Base-by-base conservation (phyloP, 1,140 invertebrate genomes). In the Cydia splendana region DNA sequence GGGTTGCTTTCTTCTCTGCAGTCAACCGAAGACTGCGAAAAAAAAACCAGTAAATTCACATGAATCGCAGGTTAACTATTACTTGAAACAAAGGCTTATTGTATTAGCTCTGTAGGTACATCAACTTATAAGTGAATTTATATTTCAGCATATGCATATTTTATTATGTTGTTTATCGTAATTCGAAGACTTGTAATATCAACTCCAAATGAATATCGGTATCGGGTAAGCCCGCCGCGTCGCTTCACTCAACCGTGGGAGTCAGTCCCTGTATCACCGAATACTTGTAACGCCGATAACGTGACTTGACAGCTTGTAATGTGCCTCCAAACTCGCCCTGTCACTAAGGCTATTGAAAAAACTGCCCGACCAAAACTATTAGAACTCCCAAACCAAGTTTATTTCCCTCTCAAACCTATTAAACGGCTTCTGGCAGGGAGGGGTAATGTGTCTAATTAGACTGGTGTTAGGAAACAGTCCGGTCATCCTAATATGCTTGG, bases 271-370 rank as follows among this genome's bases (percentile, higher is more conserved):
- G 79, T 84, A 87, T 82, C 80, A 87, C 80, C 38, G n/a, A 71
- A 83, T 86, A 88, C 86, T 88, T 84, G 84, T 89, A 79, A 69
- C 65, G 53, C 45, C 87, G 90, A 91, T 91, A 91, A 89, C 84
- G 78, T 76, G 78, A 84, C 82, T 82, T 86, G 87, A 87, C 88
- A 86, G 81, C 79, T 86, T 84, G 85, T 87, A 82, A 88, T 89
- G 84, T 82, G 77, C 76, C 80, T 81, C 83, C 83, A 84, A 89
- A 90, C 87, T 89, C 65, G 88, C 86, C 85, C 88, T 89, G 87
- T 88, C 85, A 88, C 85, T 86, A 80, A 78, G 78, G 74, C 83
- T 82, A 88, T 88, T 86, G 87, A 90, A 89, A 85, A 78, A 73
- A 80, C 78, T 76, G 74, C 76, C 34, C 76, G 62, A 78, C 88